Percentiles rank a stretch among this genome's conserved stretches.
These are phyloP conservation scores for Brachypteracias leptosomus DNA, from an alignment of 2,113 vertebrate genomes.

Conservation along the genomic window DNA sequence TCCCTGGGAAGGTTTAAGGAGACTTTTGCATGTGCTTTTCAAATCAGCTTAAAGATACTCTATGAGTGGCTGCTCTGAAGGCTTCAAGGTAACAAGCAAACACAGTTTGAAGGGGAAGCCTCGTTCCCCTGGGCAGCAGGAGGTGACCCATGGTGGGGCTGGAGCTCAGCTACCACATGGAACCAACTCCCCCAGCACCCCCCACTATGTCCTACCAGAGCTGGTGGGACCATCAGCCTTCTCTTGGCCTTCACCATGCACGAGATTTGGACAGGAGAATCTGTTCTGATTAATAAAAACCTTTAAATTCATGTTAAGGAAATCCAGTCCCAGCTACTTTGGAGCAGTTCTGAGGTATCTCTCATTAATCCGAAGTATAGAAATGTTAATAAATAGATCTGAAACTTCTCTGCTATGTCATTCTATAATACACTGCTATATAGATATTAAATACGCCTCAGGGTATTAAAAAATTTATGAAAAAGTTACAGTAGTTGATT, in stretches of 20 bases:
- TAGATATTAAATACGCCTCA: slow-evolving; percentile 40
- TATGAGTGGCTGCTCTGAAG: background rate
- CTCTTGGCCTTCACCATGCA: background rate
- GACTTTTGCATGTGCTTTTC: slow-evolving; percentile 6
- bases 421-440: slow-evolving; percentile 32
- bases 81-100: background rate
- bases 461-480: slow-evolving; percentile 48
- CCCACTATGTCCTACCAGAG: background rate
- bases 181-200: background rate
- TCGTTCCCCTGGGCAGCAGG: background rate
- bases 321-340: slow-evolving; percentile 59
- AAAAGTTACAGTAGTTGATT: slow-evolving; percentile 54
- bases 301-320: slow-evolving; percentile 26
- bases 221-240: background rate
- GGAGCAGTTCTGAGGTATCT: slow-evolving; percentile 73
- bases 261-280: background rate
- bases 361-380: slow-evolving; percentile 49
- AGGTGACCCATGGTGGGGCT: background rate
- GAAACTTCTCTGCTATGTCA: slow-evolving; percentile 50
- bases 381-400: slow-evolving; percentile 64
- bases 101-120: background rate
- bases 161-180: background rate
- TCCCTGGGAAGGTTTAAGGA: background rate
- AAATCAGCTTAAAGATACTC: background rate
- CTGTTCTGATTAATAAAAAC: background rate